Evolutionary conservation across 2,113 vertebrate genomes (phyloP).

Genomic region (Datnioides undecimradiatus): DNA sequence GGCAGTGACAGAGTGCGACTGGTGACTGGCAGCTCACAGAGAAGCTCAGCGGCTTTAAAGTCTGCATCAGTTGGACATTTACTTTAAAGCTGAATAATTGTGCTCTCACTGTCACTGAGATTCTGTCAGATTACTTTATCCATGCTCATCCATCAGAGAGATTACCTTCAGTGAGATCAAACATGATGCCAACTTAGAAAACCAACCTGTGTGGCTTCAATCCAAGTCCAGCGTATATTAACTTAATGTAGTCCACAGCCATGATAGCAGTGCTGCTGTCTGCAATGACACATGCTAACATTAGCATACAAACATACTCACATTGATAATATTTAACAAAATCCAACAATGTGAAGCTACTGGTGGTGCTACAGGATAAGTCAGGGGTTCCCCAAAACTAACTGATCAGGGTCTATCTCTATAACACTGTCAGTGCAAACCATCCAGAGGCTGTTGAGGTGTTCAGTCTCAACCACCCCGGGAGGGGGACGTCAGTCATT

Average conservation of each 20-base stretch:
- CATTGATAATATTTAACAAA: neutral
- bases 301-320: neutral
- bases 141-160: neutral
- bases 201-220: neutral
- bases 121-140: constrained; percentile 12
- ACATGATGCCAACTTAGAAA: neutral
- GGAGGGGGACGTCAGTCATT: neutral
- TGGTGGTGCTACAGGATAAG: no score
- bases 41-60: neutral
- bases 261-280: neutral
- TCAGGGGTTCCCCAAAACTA: no score
- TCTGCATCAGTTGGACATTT: neutral
- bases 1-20: neutral
- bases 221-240: neutral
- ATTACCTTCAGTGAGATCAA: neutral
- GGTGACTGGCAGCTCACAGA: neutral
- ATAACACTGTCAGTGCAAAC: no score
- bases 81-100: neutral
- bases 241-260: neutral
- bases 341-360: no score
- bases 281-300: neutral
- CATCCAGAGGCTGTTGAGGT: neutral
- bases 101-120: constrained; percentile 1
- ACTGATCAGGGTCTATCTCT: no score
- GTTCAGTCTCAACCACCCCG: neutral